Conservation (phyloP, 2,113 vertebrate genomes). For the Bungarus multicinctus region DNA sequence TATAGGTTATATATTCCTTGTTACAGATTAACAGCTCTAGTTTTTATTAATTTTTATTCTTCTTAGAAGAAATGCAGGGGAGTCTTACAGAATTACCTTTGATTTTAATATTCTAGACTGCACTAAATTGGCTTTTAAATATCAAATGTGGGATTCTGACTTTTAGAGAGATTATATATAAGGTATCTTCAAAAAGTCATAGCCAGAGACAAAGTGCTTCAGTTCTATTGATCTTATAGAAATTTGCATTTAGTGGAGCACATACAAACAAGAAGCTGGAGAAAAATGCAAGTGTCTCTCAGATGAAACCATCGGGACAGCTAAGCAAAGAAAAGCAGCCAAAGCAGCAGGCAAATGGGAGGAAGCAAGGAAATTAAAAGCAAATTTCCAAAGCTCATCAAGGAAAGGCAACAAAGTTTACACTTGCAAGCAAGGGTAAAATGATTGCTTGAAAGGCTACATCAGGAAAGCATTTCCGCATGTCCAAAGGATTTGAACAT, state of each 20-base stretch:
- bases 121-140: not conserved
- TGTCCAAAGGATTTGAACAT: not conserved
- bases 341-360: not conserved
- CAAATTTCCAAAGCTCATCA: not conserved
- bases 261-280: not conserved
- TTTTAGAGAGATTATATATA: not conserved
- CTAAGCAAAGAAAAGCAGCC: not conserved
- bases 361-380: not conserved
- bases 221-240: not conserved
- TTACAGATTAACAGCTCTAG: not conserved
- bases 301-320: not conserved
- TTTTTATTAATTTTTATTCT: not conserved
- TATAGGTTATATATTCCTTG: not conserved
- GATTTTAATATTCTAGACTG: not conserved
- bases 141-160: not conserved
- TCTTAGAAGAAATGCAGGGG: not conserved
- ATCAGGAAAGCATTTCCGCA: not conserved
- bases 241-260: not conserved
- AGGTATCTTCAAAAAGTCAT: not conserved
- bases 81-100: not conserved
- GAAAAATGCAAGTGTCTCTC: not conserved
- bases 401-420: not conserved
- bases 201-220: not conserved
- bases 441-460: not conserved
- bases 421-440: not conserved